Evolutionary conservation across 1,140 invertebrate genomes (phyloP), one percentile per base, ranked within the genome.

Genomic region (Trachelipus rathkii): DNA sequence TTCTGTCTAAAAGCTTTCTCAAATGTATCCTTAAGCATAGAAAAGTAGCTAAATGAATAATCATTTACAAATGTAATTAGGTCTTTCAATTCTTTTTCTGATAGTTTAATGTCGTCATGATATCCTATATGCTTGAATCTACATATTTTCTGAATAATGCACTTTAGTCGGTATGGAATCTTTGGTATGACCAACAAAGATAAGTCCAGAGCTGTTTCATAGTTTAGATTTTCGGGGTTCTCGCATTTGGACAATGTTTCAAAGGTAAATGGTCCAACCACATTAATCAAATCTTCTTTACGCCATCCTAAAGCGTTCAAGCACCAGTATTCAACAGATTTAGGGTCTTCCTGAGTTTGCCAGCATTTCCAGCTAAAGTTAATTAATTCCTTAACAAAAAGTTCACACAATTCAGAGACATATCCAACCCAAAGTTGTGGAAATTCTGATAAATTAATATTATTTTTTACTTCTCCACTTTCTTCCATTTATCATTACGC

Each of bases 281-380:
- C 53, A 44, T 75, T 75, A 19, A 75, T 53, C 19, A 75, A 68
- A 10, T 75, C 73, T 33, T 75, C 73, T 68, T 68, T 66, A 24
- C 11, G 66, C 73, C 73, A 75, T n/a, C 45, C 60, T 11, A 75
- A 68, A 15, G 66, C 53, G 11, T 75, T 44, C 13, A 75, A 15
- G 44, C 73, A 68, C 73, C 73, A 75, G 1, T 23, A 10, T 67
- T 75, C 73, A 11, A 75, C n/a, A 11, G n/a, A 44, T 8, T 60
- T 8, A 8, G 50, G 19, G 50, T 2, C 11, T 60, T 15, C 50
- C 8, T 8, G 11, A 60, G 2, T 60, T 15, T 60, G 50, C 50
- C 50, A 60, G 8, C 50, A 15, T 60, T 60, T 60, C 50, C 50
- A 60, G 50, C 19, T 60, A 60, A 60, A 60, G 4, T 60, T 19